A percentile compares a stretch with the other conserved stretches of the same genome.
These are phyloP conservation scores for Cheiracanthium punctorium DNA, from an alignment of 2,888 invertebrate species.

Conservation along the genomic window DNA sequence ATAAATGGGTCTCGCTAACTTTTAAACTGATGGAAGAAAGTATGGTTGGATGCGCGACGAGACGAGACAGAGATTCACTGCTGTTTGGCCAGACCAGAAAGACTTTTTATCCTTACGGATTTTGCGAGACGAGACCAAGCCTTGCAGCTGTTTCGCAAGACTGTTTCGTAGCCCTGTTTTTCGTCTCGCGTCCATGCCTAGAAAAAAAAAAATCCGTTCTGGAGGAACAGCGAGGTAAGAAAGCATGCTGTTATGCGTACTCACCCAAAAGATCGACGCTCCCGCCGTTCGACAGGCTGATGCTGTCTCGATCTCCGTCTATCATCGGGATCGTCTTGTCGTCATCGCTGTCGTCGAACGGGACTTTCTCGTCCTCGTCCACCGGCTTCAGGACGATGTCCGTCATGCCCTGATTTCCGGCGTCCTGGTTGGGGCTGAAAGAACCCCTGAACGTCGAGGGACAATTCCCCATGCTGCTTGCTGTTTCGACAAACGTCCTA, in stretches of 20 bases:
- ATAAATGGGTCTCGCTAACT: too few species aligned
- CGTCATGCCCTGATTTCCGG: constrained; percentile 23
- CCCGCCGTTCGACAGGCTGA: constrained; percentile 13
- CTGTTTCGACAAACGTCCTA: background rate
- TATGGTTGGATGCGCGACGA: too few species aligned
- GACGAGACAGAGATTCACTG: too few species aligned
- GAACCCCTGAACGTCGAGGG: constrained; percentile 40
- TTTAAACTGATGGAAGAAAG: too few species aligned
- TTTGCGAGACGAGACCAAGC: too few species aligned
- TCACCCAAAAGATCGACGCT: background rate
- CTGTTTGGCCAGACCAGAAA: too few species aligned
- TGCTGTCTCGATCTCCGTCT: constrained; percentile 17
- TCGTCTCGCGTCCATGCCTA: too few species aligned
- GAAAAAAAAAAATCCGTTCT: too few species aligned
- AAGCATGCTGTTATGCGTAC: background rate
- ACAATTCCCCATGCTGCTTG: constrained; percentile 45
- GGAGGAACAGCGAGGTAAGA: too few species aligned
- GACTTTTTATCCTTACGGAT: too few species aligned
- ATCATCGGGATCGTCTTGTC: constrained; percentile 47
- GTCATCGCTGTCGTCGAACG: constrained; percentile 42
- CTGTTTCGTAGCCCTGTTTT: too few species aligned
- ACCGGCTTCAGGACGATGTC: constrained; percentile 36
- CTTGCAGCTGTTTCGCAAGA: too few species aligned
- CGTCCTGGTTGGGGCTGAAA: constrained; percentile 47
- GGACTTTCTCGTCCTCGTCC: constrained; percentile 35